These are phyloP conservation scores for Pharmacophagus antenor DNA, from an alignment of 2,888 invertebrate genomes.

Conservation along the genomic window DNA sequence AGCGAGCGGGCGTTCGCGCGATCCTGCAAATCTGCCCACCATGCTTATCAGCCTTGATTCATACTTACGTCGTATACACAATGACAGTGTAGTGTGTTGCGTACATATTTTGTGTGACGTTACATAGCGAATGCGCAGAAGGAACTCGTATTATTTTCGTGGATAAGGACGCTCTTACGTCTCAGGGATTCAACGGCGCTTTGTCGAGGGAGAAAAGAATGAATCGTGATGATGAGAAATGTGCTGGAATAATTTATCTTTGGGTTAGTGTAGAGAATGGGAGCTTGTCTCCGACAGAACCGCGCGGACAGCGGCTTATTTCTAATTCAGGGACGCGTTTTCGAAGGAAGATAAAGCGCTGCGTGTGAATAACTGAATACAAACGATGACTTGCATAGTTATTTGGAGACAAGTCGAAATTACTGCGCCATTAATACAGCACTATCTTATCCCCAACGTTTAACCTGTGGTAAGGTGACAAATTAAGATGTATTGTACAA, in stretches of 20 bases:
- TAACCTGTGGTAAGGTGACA: conserved; percentile 20
- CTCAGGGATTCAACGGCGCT: conserved; percentile 65
- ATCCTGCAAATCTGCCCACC: conserved; percentile 71
- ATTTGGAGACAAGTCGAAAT: conserved; percentile 43
- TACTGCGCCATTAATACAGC: conserved; percentile 37
- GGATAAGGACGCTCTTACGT: conserved; percentile 68
- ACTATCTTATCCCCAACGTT: conserved; percentile 37
- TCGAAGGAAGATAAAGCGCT: conserved; percentile 58
- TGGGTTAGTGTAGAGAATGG: conserved; percentile 64
- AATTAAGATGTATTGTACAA: too few species aligned
- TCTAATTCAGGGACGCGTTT: conserved; percentile 66
- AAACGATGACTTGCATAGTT: conserved; percentile 57
- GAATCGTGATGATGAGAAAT: conserved; percentile 72
- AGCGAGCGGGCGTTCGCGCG: conserved; percentile 54
- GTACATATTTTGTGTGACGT: conserved; percentile 47
- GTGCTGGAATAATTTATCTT: conserved; percentile 74
- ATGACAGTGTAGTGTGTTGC: conserved; percentile 41
- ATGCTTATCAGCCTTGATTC: conserved; percentile 76
- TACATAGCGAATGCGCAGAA: conserved; percentile 59
- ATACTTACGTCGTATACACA: conserved; percentile 55
- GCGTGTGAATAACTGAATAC: conserved; percentile 66
- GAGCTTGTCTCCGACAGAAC: conserved; percentile 58
- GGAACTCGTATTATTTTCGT: conserved; percentile 66
- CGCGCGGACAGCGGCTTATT: conserved; percentile 62
- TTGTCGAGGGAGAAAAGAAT: conserved; percentile 69